A percentile compares a stretch with the other conserved stretches of the same genome.
phyloP scores from a whole-genome alignment of 2,888 invertebrate genomes.

The Cantharis lateralis region DNA sequence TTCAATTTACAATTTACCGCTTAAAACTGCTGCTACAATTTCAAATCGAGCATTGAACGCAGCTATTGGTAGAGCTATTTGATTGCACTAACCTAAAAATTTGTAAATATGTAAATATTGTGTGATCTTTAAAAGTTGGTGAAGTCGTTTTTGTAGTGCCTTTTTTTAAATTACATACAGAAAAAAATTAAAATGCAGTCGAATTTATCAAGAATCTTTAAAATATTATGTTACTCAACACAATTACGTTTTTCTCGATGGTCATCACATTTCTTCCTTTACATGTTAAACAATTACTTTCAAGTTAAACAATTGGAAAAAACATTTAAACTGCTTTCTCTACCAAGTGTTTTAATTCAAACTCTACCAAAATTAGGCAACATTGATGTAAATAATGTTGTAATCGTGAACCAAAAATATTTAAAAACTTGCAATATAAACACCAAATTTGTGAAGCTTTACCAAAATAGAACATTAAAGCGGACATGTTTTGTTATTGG shows the following conservation, averaged over 20 bases:
- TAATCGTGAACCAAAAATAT: slow-evolving; percentile 39
- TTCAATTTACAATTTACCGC: too few relatives aligned
- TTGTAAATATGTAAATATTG: too few relatives aligned
- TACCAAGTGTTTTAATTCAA: slow-evolving; percentile 35
- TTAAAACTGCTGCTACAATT: too few relatives aligned
- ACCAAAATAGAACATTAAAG: not conserved
- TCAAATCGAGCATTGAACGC: too few relatives aligned
- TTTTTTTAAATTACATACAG: not conserved
- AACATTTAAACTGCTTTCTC: slow-evolving; percentile 36
- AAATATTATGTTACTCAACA: slow-evolving; percentile 22
- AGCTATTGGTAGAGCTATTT: too few relatives aligned
- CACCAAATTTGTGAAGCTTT: not conserved
- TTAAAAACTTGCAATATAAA: slow-evolving; percentile 6
- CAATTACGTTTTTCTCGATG: slow-evolving; percentile 36
- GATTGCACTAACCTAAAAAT: too few relatives aligned
- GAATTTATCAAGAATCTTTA: not conserved
- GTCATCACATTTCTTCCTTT: slow-evolving; percentile 43
- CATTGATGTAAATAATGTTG: slow-evolving; percentile 45
- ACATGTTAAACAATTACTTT: slow-evolving; percentile 48
- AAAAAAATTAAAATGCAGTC: not conserved
- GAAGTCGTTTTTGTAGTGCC: not conserved
- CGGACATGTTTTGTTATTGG: slow-evolving; percentile 6
- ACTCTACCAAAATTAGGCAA: not conserved
- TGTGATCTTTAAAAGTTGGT: too few relatives aligned
- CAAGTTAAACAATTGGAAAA: slow-evolving; percentile 40